Conservation (phyloP, 2,797 vertebrate species). For the Gobio occitaniae region DNA sequence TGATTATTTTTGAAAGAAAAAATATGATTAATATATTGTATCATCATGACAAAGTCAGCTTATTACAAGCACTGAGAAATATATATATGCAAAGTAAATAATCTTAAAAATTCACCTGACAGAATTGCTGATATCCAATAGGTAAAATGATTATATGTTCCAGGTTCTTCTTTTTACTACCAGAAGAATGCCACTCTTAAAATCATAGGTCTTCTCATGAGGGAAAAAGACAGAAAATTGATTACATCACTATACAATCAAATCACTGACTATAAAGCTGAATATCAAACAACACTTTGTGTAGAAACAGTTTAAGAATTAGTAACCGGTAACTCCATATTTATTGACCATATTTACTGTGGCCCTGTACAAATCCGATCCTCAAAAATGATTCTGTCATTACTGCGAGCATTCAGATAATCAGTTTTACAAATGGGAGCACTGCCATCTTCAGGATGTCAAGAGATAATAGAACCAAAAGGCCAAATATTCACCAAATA, state of each 20-base stretch:
- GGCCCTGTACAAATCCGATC: neutral
- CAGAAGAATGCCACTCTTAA: constrained; percentile 58
- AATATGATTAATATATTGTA: neutral
- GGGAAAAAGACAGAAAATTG: constrained; percentile 33
- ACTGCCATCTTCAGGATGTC: constrained; percentile 75
- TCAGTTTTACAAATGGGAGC: constrained; percentile 57
- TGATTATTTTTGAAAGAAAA: neutral
- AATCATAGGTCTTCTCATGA: constrained; percentile 68
- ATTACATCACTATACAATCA: constrained; percentile 55
- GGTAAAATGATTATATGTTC: constrained; percentile 58
- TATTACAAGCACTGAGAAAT: neutral
- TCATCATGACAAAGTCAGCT: neutral
- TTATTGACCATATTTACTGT: neutral
- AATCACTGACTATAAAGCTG: neutral
- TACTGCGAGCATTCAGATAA: neutral
- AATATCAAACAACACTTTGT: neutral
- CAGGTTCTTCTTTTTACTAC: constrained; percentile 54
- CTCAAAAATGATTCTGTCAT: neutral
- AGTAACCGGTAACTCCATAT: neutral
- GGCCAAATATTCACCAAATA: constrained; percentile 9
- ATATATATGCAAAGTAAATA: neutral
- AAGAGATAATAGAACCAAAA: neutral
- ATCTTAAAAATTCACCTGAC: constrained; percentile 69
- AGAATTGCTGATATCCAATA: constrained; percentile 76
- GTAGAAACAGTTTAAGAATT: neutral